These are phyloP conservation scores for Ornithoptera alexandrae DNA, from an alignment of 2,888 invertebrate species.

Conservation along the genomic window DNA sequence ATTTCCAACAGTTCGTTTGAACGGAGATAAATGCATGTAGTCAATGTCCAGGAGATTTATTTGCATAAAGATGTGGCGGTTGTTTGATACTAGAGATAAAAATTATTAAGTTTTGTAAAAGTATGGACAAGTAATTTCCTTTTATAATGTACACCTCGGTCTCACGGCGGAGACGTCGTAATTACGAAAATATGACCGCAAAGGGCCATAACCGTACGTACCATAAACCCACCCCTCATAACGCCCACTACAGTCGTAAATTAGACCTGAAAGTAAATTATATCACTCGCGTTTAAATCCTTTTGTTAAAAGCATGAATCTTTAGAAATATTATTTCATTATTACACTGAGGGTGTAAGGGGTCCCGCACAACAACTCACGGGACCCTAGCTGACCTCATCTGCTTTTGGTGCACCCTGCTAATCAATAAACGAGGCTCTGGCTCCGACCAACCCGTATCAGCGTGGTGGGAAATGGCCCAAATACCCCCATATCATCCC, in stretches of 20 bases:
- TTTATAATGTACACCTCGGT: slow-evolving; percentile 26
- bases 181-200: slow-evolving; percentile 40
- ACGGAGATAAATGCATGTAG: too few species aligned
- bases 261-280: slow-evolving; percentile 15
- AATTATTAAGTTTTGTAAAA: neutral
- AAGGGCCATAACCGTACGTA: slow-evolving; percentile 37
- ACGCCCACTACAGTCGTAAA: slow-evolving; percentile 26
- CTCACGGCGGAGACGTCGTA: slow-evolving; percentile 32
- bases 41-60: too few species aligned
- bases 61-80: too few species aligned
- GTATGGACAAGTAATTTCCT: slow-evolving; percentile 16
- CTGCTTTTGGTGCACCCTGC: too few species aligned
- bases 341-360: neutral
- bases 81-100: too few species aligned
- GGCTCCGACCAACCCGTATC: too few species aligned
- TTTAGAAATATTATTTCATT: neutral
- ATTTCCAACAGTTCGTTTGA: too few species aligned
- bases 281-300: neutral
- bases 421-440: too few species aligned
- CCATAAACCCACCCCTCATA: slow-evolving; percentile 37
- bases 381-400: too few species aligned
- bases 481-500: too few species aligned
- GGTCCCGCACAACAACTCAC: too few species aligned
- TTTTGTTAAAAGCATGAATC: neutral
- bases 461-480: too few species aligned